phyloP scores from a whole-genome alignment of 2,113 vertebrate species.

The Ardeotis arabs region DNA sequence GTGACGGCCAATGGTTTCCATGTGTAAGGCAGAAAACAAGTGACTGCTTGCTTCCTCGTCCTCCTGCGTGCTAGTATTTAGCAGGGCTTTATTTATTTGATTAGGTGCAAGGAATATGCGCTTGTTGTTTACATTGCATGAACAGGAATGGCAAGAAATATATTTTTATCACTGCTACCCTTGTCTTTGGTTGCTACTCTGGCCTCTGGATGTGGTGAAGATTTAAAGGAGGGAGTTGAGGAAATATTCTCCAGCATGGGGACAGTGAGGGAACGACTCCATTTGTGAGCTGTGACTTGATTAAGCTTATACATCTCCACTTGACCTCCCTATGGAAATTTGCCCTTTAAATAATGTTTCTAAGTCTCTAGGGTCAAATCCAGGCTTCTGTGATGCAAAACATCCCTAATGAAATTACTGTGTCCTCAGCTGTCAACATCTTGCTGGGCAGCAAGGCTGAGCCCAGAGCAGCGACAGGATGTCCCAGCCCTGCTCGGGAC shows the following conservation, averaged over 20 bases:
- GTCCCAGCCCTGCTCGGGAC: not conserved
- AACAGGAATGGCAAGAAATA: not conserved
- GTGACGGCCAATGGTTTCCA: not conserved
- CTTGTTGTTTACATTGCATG: not conserved
- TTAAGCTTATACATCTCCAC: not conserved
- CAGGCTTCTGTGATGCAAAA: conserved; percentile 18
- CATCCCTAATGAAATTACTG: not conserved
- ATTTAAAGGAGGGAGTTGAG: not conserved
- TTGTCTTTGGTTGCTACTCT: not conserved
- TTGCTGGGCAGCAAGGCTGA: not conserved
- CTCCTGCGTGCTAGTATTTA: not conserved
- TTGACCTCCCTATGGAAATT: conserved; percentile 24
- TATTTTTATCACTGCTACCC: not conserved
- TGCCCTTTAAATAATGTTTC: conserved; percentile 7
- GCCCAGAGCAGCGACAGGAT: not conserved
- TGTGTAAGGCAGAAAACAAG: not conserved
- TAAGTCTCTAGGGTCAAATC: conserved; percentile 30
- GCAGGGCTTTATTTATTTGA: conserved; percentile 2
- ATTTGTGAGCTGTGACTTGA: not conserved
- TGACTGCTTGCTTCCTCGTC: not conserved
- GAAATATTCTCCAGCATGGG: not conserved
- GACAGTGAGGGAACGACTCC: not conserved
- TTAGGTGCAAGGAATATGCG: not conserved
- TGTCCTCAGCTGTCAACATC: not conserved
- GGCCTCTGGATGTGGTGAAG: not conserved